Evolutionary conservation across 2,113 vertebrate genomes (phyloP), one percentile per base, ranked within the genome.

Genomic region (Clupea harengus): DNA sequence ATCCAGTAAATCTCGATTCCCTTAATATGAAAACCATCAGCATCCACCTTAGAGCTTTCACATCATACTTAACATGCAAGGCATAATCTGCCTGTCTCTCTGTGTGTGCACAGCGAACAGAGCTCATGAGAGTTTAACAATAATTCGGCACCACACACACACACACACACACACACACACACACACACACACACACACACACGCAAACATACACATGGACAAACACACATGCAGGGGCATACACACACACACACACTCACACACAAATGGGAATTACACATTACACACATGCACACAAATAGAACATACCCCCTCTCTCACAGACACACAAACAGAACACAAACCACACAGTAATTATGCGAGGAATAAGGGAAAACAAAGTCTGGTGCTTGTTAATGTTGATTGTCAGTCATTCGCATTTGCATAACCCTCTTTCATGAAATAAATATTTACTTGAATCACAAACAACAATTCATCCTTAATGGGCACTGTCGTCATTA

Each of bases 351-450:
- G 18, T 67, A 67, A 67, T 67, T 28, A 67, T 11, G n/a, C 1
- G 7, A 67, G 64, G 28, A 7, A 67, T 7, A 7, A 67, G 64
- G 54, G 5, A 22, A 60, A 60, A 67, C 22, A 67, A 67, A 67
- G 28, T 10, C n/a, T 28, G 25, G 6, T 28, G 64, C 64, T 28
- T 11, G 83, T 49, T 85, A 57, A 18, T 52, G 20, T 67, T 78
- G 72, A 78, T 78, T 78, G 11, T 15, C 83, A 80, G 47, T 52
- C 54, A 83, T 80, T 4, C 60, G 54, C 32, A 87, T 91, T 25
- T 89, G 88, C 47, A 85, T 89, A 87, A 91, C 64, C 6, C 60
- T 64, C n/a, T 67, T 25, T 67, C 64, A 67, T 67, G n/a, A 67
- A 67, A 67, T 67, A 67, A 67, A 78, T 39, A 78, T 78, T 78